Base-by-base conservation (phyloP, 2,113 vertebrate genomes). In the Proterorhinus semilunaris region DNA sequence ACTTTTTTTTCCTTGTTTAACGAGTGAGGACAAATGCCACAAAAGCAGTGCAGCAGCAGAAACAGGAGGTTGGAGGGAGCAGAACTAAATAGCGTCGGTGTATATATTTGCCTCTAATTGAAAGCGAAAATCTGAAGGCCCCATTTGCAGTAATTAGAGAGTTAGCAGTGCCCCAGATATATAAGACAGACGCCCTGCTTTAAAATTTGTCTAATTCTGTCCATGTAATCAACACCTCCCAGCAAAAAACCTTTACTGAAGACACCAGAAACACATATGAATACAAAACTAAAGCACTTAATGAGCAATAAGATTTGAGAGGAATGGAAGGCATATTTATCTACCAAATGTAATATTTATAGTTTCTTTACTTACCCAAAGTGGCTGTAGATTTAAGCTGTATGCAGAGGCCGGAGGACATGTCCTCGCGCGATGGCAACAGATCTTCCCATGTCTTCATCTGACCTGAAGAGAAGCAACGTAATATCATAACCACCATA, bases 1-100 rank as follows among this genome's bases (percentile, higher is more conserved):
- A 89, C 89, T 90, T 82, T 87, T 93, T 79, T 82, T 86, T 75
- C 80, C 72, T 84, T n/a, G 27, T 3, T 86, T 87, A 90, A 88
- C 88, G 88, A 87, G 82, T 75, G 27, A 49, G 8, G 68, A 81
- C 76, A 57, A 62, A 80, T 71, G 80, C 80, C 76, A 61, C 47
- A 47, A 50, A 46, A 45, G 65, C 43, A 11, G 36, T 50, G 57
- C 15, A 57, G 47, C 7, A 10, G 36, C 52, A 71, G 74, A 71
- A 1, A 16, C 50, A 47, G 54, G 62, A 58, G 66, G 58, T 10
- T 51, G 66, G 50, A 8, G 57, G 66, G 21, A 42, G 57, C 72
- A 69, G 79, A 1, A 68, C 58, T 79, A 82, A 83, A 87, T 81
- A 84, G 87, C 75, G 87, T 79, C 65, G 58, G 75, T 71, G 72